Conservation (phyloP, 2,797 vertebrate species). For the Menidia menidia region DNA sequence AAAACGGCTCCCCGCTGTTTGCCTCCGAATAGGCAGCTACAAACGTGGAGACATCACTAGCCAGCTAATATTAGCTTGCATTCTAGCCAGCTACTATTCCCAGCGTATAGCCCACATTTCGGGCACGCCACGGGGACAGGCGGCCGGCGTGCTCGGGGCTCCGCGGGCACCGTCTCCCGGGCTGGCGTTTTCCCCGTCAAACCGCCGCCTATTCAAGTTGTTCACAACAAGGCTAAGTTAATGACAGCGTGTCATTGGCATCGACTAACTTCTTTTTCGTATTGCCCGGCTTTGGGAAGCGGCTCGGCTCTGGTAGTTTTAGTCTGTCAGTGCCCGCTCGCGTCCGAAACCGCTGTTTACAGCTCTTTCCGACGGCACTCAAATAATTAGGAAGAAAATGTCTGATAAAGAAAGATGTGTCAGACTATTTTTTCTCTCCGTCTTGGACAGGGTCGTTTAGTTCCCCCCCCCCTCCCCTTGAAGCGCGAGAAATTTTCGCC, state of each 20-base stretch:
- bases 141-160: slow-evolving; percentile 54
- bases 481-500: slow-evolving; percentile 49
- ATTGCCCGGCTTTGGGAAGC: slow-evolving; percentile 68
- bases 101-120: slow-evolving; percentile 73
- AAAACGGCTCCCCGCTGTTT: slow-evolving; percentile 74
- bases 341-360: neutral
- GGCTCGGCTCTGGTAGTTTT: slow-evolving; percentile 53
- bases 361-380: slow-evolving; percentile 22
- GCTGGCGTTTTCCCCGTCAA: slow-evolving; percentile 32
- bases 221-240: slow-evolving; percentile 80
- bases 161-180: slow-evolving; percentile 25
- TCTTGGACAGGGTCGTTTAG: slow-evolving; percentile 37
- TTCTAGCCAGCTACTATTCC: slow-evolving; percentile 78
- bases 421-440: slow-evolving; percentile 25
- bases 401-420: slow-evolving; percentile 32
- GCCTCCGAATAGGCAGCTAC: slow-evolving; percentile 74
- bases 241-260: slow-evolving; percentile 80
- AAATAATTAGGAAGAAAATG: slow-evolving; percentile 9
- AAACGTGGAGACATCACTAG: slow-evolving; percentile 85
- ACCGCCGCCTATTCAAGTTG: slow-evolving; percentile 57
- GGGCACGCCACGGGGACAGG: slow-evolving; percentile 66
- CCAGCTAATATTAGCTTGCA: slow-evolving; percentile 83
- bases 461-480: slow-evolving; percentile 22
- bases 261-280: slow-evolving; percentile 83
- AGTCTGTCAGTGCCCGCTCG: slow-evolving; percentile 27